phyloP scores from a whole-genome alignment of 2,113 vertebrate species.

The Trachemys scripta region DNA sequence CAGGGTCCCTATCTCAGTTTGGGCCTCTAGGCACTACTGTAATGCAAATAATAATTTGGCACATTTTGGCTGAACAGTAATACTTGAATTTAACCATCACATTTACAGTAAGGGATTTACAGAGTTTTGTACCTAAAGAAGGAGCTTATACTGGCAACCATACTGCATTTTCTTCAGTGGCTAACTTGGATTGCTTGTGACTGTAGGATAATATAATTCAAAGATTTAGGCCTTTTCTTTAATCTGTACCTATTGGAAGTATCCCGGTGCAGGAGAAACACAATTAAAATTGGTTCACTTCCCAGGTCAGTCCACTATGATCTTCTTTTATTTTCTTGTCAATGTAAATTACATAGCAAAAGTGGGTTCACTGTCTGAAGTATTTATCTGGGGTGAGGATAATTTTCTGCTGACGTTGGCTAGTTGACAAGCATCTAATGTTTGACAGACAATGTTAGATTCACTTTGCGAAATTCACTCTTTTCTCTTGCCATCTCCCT shows the following conservation, averaged over 20 bases:
- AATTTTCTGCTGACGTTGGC: not conserved
- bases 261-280: not conserved
- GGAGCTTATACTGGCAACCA: not conserved
- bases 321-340: not conserved
- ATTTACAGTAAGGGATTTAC: not conserved
- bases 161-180: not conserved
- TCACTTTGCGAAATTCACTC: not conserved
- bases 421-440: not conserved
- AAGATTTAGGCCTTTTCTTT: not conserved
- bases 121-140: not conserved
- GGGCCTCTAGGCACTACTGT: not conserved
- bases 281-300: not conserved
- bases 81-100: not conserved
- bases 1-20: not conserved
- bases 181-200: not conserved
- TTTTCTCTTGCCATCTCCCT: not conserved
- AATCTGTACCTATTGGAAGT: not conserved
- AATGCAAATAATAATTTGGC: not conserved
- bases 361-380: not conserved
- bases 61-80: no score
- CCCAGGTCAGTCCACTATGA: not conserved
- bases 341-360: not conserved
- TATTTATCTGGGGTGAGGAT: not conserved
- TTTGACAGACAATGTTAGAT: not conserved
- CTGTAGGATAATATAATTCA: not conserved